Base-by-base conservation (phyloP, 2,113 vertebrate genomes). In the Rhynchopsitta pachyrhyncha region DNA sequence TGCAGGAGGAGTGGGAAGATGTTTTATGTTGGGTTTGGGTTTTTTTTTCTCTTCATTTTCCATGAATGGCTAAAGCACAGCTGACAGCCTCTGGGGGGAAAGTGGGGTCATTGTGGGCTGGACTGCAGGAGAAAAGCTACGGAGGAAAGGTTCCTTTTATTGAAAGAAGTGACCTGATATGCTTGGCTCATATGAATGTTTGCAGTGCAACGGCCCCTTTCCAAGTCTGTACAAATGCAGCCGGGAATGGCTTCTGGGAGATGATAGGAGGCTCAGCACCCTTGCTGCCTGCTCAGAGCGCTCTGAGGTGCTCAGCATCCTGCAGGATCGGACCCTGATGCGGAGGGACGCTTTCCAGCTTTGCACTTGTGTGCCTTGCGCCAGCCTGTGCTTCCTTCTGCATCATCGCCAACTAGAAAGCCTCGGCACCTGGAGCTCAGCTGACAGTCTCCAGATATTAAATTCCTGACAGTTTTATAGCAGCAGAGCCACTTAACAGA, bases 401-500 rank as follows among this genome's bases (percentile, higher is more conserved):
- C 79, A 83, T 77, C 69, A 28, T 9, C 0, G 2, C 82, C 55
- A 12, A 60, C 80, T 55, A 90, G 79, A 92, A 74, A 92, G 73
- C 52, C 57, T 68, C 80, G 22, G 90, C 93, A 96, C 92, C 96
- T 96, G 95, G 69, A 89, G 68, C 88, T 95, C 93, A 97, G 88
- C 70, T 91, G 86, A 91, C 91, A 78, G 87, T 83, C 70, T 94
- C 92, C 86, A 90, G 90, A 78, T 92, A 88, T 50, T 96, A 97
- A 82, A 92, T 94, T 92, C 60, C 60, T 92, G 77, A 92, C 85
- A 88, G 80, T 96, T 95, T 95, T 92, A 83, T 46, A 92, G 93
- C 94, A 91, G 86, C 83, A 82, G 90, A 95, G 66, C 79, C 92
- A 93, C 96, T 97, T 97, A 97, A 90, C 95, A 96, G 93, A 95